These are phyloP conservation scores for Cyanoderma ruficeps DNA, from an alignment of 2,113 vertebrate genomes.

Conservation along the genomic window DNA sequence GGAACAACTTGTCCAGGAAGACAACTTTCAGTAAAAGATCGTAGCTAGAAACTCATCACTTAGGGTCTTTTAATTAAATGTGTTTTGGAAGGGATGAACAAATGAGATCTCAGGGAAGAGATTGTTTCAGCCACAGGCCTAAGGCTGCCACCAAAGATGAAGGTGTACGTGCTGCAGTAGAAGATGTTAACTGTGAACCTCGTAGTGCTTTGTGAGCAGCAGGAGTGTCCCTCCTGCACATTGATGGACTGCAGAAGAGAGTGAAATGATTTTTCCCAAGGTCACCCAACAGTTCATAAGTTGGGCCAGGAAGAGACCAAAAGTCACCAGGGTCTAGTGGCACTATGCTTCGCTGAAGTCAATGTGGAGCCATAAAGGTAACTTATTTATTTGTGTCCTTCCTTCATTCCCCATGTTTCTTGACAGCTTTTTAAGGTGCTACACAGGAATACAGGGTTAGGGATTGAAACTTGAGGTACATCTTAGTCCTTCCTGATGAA, in stretches of 20 bases:
- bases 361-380: not conserved
- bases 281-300: not conserved
- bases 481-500: not conserved
- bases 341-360: rapidly evolving
- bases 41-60: not conserved
- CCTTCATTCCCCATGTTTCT: not conserved
- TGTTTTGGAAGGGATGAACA: not conserved
- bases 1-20: not conserved
- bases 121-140: not conserved
- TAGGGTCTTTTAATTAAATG: not conserved
- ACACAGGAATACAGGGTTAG: not conserved
- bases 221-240: rapidly evolving
- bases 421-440: not conserved
- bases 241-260: not conserved
- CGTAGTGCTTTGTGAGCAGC: rapidly evolving
- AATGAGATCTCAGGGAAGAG: not conserved
- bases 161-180: rapidly evolving
- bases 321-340: not conserved
- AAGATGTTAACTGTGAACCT: not conserved
- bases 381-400: not conserved
- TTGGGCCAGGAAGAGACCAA: not conserved
- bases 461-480: not conserved
- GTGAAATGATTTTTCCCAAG: not conserved
- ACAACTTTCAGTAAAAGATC: not conserved
- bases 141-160: not conserved